Base-by-base conservation (phyloP, 2,797 vertebrate species). In the Dromococcyx pavoninus region DNA sequence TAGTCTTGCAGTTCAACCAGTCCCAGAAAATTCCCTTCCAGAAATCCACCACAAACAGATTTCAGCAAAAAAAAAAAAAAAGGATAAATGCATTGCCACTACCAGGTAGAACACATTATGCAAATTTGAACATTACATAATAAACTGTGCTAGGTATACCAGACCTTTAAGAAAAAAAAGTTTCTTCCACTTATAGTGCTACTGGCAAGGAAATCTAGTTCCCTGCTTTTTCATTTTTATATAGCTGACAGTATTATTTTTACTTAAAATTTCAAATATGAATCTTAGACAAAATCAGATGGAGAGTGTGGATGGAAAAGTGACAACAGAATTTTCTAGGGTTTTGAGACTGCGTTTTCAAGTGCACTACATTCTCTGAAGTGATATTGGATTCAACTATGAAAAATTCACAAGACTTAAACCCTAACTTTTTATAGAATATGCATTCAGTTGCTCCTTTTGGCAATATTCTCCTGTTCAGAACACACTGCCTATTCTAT, bases 391-490 rank as follows among this genome's bases (percentile, higher is more conserved):
- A 73, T 77, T 91, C 37, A 87, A 58, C 48, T 61, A 30, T 3
- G 4, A 91, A 86, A 88, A 86, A 89, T 71, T 90, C 71, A 67
- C 67, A 88, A 37, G 50, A 91, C 30, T 16, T 79, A 64, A 91
- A 93, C n/a, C 22, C 33, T 41, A 48, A 51, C 22, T 66, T 92
- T 81, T 91, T 65, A 85, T 41, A 94, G 79, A 84, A 18, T 82
- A 90, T 73, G 17, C 39, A 67, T 61, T 94, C 10, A 81, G 76
- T 93, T 90, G 32, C 64, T 95, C 58, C 51, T 81, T 89, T 86
- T 86, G 51, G 76, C 46, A 80, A 73, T 70, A 88, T 73, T 74
- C 30, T 91, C 27, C 51, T 75, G 51, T 78, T 93, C 46, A 76
- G 64, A 93, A 79, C 71, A 75, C 48, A 74, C 62, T 90, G 73